Percentiles rank a stretch among this genome's conserved stretches.
phyloP scores from a whole-genome alignment of 2,797 vertebrate genomes.

The Poliocrania exsul region DNA sequence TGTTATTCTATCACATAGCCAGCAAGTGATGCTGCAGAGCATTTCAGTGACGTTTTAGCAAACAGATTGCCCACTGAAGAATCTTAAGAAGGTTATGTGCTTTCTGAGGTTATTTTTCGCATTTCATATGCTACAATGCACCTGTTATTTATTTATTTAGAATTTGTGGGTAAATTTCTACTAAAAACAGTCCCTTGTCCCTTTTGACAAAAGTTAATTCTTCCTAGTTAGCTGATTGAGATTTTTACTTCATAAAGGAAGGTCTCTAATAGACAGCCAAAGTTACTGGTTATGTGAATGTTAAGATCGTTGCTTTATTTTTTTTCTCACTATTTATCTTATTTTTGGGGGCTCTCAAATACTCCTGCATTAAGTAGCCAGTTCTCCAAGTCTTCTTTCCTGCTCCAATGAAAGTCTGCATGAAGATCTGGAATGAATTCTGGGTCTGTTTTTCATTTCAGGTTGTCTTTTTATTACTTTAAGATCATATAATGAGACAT shows the following conservation, averaged over 20 bases:
- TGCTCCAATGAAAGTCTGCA: neutral
- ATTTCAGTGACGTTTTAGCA: neutral
- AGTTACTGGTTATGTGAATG: neutral
- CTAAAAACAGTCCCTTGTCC: neutral
- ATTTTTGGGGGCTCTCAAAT: neutral
- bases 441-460: neutral
- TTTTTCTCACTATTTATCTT: neutral
- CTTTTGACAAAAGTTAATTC: neutral
- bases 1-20: neutral
- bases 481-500: neutral
- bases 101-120: neutral
- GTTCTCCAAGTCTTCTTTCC: neutral
- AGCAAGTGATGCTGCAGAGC: neutral
- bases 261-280: neutral
- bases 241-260: neutral
- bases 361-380: neutral
- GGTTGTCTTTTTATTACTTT: neutral
- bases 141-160: neutral
- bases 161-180: neutral
- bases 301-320: neutral
- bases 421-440: neutral
- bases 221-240: neutral
- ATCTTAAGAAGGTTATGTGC: neutral
- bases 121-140: neutral
- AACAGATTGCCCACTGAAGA: neutral